Evolutionary conservation across 2,113 vertebrate genomes (phyloP).

Genomic region (Pterocles gutturalis): DNA sequence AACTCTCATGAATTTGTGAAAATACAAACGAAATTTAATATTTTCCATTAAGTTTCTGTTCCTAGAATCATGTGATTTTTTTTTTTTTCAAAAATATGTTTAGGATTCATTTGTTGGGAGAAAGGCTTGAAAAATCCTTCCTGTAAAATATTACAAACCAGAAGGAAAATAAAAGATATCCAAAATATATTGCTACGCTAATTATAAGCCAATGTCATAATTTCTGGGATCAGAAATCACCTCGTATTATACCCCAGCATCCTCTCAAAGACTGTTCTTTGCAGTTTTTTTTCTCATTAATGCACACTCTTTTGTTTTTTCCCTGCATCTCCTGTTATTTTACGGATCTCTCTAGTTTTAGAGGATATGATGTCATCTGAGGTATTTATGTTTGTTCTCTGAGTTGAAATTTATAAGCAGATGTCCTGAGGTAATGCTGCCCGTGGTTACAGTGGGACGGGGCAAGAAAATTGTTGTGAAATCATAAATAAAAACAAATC

Average conservation of each 20-base stretch:
- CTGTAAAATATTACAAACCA: neutral
- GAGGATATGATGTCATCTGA: neutral
- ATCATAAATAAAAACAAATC: neutral
- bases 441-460: neutral
- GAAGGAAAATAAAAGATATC: neutral
- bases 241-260: neutral
- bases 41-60: neutral
- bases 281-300: neutral
- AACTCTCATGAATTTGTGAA: neutral
- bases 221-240: neutral
- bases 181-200: too few species aligned
- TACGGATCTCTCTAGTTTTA: neutral
- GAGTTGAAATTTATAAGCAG: neutral
- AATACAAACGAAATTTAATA: neutral
- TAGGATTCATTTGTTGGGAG: too few species aligned
- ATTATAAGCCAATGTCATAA: neutral
- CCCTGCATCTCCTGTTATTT: neutral
- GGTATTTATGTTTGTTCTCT: neutral
- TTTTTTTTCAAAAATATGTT: accelerated
- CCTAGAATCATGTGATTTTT: neutral
- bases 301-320: neutral
- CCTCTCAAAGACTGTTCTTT: neutral
- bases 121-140: neutral
- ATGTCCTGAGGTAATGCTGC: neutral
- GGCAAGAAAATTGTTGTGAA: neutral